These are phyloP conservation scores for Furcula furcula DNA, from an alignment of 2,888 invertebrate species.

Conservation along the genomic window DNA sequence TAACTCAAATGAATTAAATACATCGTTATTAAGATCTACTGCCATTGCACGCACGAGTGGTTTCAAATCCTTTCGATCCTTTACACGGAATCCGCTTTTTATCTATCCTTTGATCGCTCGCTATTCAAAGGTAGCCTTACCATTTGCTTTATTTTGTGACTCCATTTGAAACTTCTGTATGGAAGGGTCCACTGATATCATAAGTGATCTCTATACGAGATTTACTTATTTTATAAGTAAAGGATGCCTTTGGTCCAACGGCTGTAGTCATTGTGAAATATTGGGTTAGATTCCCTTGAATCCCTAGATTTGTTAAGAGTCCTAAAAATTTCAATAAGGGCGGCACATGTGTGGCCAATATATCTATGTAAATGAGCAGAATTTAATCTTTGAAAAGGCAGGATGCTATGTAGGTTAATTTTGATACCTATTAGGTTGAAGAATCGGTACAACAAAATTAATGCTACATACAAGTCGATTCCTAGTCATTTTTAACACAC, in stretches of 20 bases:
- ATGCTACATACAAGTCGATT: no score
- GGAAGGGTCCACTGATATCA: background rate
- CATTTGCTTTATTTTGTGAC: slow-evolving; percentile 29
- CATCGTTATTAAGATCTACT: slow-evolving; percentile 48
- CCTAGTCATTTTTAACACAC: background rate
- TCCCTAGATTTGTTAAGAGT: no score
- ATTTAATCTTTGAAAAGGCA: no score
- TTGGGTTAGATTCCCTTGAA: no score
- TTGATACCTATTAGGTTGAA: no score
- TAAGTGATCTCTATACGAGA: background rate
- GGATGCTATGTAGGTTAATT: no score
- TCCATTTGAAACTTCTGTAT: slow-evolving; percentile 6
- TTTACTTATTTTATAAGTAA: background rate
- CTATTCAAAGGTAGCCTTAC: slow-evolving; percentile 29
- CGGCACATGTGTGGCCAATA: no score
- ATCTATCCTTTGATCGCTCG: slow-evolving; percentile 51
- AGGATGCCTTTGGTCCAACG: no score
- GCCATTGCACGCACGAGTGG: slow-evolving; percentile 43
- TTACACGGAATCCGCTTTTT: slow-evolving; percentile 50
- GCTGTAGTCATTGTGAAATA: no score
- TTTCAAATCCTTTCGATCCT: slow-evolving; percentile 47
- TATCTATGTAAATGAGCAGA: no score
- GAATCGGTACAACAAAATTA: no score
- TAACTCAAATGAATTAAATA: slow-evolving; percentile 42
- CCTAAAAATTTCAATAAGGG: no score